Evolutionary conservation across 2,797 vertebrate genomes (phyloP), one percentile per base, ranked within the genome.

Genomic region (Sciaenops ocellatus): DNA sequence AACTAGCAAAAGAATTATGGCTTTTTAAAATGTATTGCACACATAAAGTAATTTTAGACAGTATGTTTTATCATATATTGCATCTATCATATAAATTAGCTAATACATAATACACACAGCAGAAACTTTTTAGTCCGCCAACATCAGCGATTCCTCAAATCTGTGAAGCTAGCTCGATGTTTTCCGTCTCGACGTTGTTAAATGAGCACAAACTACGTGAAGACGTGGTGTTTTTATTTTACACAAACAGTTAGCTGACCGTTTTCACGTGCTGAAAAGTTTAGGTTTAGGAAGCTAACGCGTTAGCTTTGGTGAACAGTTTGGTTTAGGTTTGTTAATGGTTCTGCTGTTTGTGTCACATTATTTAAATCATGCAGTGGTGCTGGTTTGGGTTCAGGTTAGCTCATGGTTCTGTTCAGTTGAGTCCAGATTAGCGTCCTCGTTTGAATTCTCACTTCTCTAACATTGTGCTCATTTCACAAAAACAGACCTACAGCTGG

Each of bases 1-100:
- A 55, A 20, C 65, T 16, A 24, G 24, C 59, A 64, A 47, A 64
- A 38, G 1, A 41, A 38, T 24, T 63, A 55, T 69, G 66, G 75
- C 59, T 70, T 77, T 34, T 57, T 3, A 26, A 69, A 50, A 69
- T 41, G n/a, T 63, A 64, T 63, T 41, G 41, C 42, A 63, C 34
- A 42, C 34, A 10, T 17, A 11, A 24, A 52, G 6, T 28, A 26
- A 5, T 26, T n/a, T 18, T 12, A 24, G 20, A 42, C 11, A 30
- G 22, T 3, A 51, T 38, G 2, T 18, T 18, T 41, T 11, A 11
- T 42, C 3, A 20, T 24, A n/a, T 61, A 50, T 28, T 42, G 20
- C 44, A 17, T 20, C 13, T 17, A 6, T 24, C 24, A 51, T 15
- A 5, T 24, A 48, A 11, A 64, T 47, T 4, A 17, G 44, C 38